A percentile compares a stretch with the other conserved stretches of the same genome.
Evolutionary conservation across 2,888 invertebrate genomes (phyloP).

Genomic region (Apoda limacodes): DNA sequence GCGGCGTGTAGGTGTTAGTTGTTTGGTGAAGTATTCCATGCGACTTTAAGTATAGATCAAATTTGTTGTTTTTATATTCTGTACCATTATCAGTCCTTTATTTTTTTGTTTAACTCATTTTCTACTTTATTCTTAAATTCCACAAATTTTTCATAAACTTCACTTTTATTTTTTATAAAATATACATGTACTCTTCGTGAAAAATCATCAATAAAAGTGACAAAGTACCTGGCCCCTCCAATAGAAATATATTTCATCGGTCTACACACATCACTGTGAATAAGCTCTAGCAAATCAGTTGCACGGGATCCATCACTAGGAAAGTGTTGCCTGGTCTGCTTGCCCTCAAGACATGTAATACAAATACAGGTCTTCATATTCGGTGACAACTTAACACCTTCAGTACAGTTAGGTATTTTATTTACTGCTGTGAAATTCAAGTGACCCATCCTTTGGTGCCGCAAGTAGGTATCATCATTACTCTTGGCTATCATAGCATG

Average conservation of each 20-base stretch:
- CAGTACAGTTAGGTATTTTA: slow-evolving; percentile 7
- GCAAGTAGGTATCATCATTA: slow-evolving; percentile 8
- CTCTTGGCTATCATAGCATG: slow-evolving; percentile 10
- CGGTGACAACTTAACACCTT: slow-evolving; percentile 3
- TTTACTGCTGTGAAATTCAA: slow-evolving; percentile 6
- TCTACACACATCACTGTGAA: slow-evolving; percentile 16
- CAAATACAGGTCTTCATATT: slow-evolving; percentile 5
- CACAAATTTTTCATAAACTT: slow-evolving; percentile 7
- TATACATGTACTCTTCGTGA: slow-evolving; percentile 12
- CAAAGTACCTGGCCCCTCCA: slow-evolving; percentile 10
- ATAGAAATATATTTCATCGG: slow-evolving; percentile 13
- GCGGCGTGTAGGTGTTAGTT: slow-evolving; percentile 21
- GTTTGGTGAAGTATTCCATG: slow-evolving; percentile 22
- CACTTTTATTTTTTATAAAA: slow-evolving; percentile 9
- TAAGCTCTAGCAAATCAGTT: slow-evolving; percentile 10
- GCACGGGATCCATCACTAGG: slow-evolving; percentile 12
- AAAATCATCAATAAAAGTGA: slow-evolving; percentile 15
- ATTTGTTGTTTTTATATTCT: slow-evolving; percentile 12
- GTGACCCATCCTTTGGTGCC: slow-evolving; percentile 7
- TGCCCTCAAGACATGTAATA: slow-evolving; percentile 13
- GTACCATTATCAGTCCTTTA: slow-evolving; percentile 14
- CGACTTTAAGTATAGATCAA: slow-evolving; percentile 8
- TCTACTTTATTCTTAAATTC: slow-evolving; percentile 9
- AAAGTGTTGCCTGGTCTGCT: slow-evolving; percentile 13
- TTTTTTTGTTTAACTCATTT: slow-evolving; percentile 11